phyloP scores from a whole-genome alignment of 1,140 invertebrate species.

The Zaprionus nigranus region DNA sequence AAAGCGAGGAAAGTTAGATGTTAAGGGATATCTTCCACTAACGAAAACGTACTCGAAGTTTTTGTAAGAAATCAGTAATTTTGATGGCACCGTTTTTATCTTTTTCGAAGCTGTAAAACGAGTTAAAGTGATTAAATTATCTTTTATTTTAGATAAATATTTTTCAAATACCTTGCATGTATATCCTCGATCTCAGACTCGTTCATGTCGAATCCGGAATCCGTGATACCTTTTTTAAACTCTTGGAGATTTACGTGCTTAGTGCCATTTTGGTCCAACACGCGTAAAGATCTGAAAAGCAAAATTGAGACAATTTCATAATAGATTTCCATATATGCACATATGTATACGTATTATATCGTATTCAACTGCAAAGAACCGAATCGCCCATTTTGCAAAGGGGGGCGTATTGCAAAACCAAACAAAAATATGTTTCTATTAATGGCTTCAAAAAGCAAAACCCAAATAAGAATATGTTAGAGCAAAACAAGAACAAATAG shows the following conservation, averaged over 20 bases:
- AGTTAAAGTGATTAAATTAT: not conserved
- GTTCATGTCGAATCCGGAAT: slow-evolving; percentile 90
- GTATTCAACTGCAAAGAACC: not conserved
- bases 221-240: slow-evolving; percentile 91
- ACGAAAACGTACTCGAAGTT: slow-evolving; percentile 90
- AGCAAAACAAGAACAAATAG: slow-evolving; percentile 5
- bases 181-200: slow-evolving; percentile 88
- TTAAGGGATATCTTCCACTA: not conserved
- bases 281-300: slow-evolving; percentile 90
- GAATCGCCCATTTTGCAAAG: slow-evolving; percentile 31
- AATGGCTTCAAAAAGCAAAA: slow-evolving; percentile 53
- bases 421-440: slow-evolving; percentile 62
- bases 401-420: slow-evolving; percentile 23
- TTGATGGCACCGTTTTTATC: slow-evolving; percentile 93
- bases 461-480: slow-evolving; percentile 54
- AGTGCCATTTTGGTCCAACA: slow-evolving; percentile 96
- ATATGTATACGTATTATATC: not conserved
- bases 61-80: slow-evolving; percentile 94
- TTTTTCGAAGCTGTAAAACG: slow-evolving; percentile 88
- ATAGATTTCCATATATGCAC: not conserved
- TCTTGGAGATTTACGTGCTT: slow-evolving; percentile 92
- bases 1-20: not conserved
- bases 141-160: not conserved
- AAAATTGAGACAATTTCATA: not conserved
- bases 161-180: slow-evolving; percentile 84